These are phyloP conservation scores for Nephrocerus scutellatus DNA, from an alignment of 2,888 invertebrate species.

Conservation along the genomic window DNA sequence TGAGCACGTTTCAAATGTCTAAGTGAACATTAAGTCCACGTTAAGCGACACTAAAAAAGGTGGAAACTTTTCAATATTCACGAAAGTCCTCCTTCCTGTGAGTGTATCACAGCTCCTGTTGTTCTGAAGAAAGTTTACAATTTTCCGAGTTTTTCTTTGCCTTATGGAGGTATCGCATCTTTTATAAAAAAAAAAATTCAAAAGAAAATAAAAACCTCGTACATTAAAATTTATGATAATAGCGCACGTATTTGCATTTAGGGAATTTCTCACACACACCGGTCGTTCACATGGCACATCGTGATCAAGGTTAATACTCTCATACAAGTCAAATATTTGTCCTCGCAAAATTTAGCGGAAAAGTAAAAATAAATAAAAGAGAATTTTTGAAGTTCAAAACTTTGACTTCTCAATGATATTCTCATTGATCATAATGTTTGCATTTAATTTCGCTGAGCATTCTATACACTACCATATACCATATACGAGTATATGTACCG, in stretches of 20 bases:
- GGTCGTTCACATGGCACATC: no score
- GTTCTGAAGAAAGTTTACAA: slow-evolving; percentile 13
- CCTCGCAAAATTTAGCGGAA: no score
- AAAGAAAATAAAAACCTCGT: no score
- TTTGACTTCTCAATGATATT: not conserved
- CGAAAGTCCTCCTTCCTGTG: slow-evolving; percentile 4
- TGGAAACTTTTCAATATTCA: slow-evolving; percentile 20
- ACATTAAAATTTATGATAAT: slow-evolving; percentile 22
- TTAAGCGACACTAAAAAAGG: slow-evolving; percentile 21
- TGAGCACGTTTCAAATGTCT: slow-evolving; percentile 13
- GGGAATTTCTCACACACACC: no score
- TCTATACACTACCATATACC: not conserved
- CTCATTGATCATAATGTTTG: no score
- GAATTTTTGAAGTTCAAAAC: not conserved
- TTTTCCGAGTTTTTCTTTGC: no score
- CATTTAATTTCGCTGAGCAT: not conserved
- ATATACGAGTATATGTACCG: slow-evolving; percentile 12
- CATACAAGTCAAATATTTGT: no score
- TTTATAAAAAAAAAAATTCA: no score
- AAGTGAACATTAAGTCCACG: no score
- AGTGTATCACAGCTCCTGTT: not conserved
- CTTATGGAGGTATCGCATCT: no score
- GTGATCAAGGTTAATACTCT: no score
- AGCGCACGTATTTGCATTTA: no score
- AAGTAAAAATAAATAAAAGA: slow-evolving; percentile 12